Conservation (phyloP, 2,888 invertebrate genomes). For the Diadegma fenestrale region DNA sequence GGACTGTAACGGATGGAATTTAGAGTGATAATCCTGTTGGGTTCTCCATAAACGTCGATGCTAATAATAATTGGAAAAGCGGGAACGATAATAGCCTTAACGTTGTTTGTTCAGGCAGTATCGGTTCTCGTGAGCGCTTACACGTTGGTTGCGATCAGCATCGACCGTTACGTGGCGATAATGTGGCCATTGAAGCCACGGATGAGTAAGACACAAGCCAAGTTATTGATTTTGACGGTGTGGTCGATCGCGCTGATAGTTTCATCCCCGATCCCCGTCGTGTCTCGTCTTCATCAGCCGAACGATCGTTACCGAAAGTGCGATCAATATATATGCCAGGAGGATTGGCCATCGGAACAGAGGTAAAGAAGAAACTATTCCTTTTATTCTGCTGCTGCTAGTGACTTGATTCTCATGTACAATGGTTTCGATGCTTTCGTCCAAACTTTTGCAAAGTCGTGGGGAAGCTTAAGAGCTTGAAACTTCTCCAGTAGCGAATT, state of each 20-base stretch:
- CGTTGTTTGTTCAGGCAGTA: constrained; percentile 83
- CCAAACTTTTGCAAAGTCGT: neutral
- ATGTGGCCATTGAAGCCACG: constrained; percentile 94
- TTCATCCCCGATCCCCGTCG: constrained; percentile 92
- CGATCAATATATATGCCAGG: constrained; percentile 89
- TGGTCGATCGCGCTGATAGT: constrained; percentile 92
- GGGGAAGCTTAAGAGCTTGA: neutral
- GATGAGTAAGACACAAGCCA: constrained; percentile 90
- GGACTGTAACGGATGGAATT: no score
- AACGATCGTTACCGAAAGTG: constrained; percentile 88
- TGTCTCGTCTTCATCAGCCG: constrained; percentile 89
- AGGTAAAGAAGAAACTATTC: constrained; percentile 80
- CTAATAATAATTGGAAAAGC: neutral
- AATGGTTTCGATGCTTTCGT: neutral
- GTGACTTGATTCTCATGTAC: neutral
- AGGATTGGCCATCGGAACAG: constrained; percentile 89
- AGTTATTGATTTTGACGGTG: constrained; percentile 89
- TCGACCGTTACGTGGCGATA: constrained; percentile 96
- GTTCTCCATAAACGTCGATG: neutral
- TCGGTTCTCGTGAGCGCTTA: constrained; percentile 95
- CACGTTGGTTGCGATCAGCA: constrained; percentile 95
- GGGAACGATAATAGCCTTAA: neutral
- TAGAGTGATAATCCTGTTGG: neutral
- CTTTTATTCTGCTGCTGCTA: neutral
- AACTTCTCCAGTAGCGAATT: neutral